These are phyloP conservation scores for Apomyelois bistriatella DNA, from an alignment of 2,888 invertebrate species.

Conservation along the genomic window DNA sequence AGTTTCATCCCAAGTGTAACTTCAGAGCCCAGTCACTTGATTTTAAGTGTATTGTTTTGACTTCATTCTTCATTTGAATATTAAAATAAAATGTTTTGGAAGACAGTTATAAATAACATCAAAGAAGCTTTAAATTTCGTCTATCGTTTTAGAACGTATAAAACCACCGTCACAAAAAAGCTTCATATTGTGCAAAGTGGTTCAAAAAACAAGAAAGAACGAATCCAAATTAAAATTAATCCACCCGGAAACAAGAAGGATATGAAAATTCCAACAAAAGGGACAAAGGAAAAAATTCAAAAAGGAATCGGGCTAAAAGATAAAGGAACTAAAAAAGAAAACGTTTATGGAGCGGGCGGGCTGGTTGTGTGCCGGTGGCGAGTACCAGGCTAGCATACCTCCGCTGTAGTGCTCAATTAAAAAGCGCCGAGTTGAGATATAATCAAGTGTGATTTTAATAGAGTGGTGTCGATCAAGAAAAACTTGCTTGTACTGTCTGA, in stretches of 20 bases:
- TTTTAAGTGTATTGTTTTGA: no score
- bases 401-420: constrained; percentile 62
- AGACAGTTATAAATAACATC: no score
- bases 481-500: constrained; percentile 9
- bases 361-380: constrained; percentile 35
- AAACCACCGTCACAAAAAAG: neutral
- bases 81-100: no score
- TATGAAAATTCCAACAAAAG: constrained; percentile 68
- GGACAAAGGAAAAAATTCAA: constrained; percentile 57
- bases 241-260: constrained; percentile 68
- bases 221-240: constrained; percentile 70
- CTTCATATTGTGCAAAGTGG: constrained; percentile 14
- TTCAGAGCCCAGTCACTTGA: no score
- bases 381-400: constrained; percentile 63
- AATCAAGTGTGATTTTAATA: constrained; percentile 73
- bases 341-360: constrained; percentile 37
- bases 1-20: no score
- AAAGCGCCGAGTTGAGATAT: constrained; percentile 51
- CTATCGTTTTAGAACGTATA: neutral
- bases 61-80: no score
- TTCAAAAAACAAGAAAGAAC: constrained; percentile 34
- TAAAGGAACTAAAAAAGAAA: constrained; percentile 48
- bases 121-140: no score
- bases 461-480: constrained; percentile 46
- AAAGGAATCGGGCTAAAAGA: constrained; percentile 52